Conservation (phyloP, 1,140 invertebrate species). For the Bombus sibiricus region DNA sequence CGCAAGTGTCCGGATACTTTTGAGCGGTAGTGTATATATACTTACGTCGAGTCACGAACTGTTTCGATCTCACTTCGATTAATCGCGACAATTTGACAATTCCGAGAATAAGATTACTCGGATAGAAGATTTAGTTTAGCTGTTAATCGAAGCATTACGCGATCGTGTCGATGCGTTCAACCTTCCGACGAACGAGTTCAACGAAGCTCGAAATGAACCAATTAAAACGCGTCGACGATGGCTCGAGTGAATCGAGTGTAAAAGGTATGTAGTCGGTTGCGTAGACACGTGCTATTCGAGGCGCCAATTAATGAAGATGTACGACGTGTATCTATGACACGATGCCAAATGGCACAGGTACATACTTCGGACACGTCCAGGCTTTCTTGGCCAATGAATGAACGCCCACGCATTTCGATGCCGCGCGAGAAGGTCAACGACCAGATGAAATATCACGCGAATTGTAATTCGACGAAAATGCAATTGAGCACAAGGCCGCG, state of each 20-base stretch:
- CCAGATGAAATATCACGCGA: constrained; percentile 57
- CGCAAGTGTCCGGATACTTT: too few relatives aligned
- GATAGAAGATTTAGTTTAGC: background rate
- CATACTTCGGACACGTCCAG: constrained; percentile 26
- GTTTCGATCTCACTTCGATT: background rate
- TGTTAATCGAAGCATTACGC: background rate
- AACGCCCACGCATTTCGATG: constrained; percentile 61
- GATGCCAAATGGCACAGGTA: constrained; percentile 37
- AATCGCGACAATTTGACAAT: background rate
- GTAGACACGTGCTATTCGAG: constrained; percentile 28
- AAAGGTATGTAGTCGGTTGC: constrained; percentile 14
- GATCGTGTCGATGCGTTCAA: background rate
- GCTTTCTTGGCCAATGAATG: constrained; percentile 60
- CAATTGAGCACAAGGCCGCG: constrained; percentile 68
- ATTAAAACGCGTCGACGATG: constrained; percentile 2
- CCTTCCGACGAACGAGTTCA: background rate
- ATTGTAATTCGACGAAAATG: constrained; percentile 59
- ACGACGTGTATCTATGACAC: constrained; percentile 13
- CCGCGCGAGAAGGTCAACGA: constrained; percentile 56
- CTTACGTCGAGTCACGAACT: background rate
- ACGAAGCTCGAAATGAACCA: constrained; percentile 6
- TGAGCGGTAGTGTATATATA: too few relatives aligned
- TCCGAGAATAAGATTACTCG: background rate
- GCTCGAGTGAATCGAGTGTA: background rate
- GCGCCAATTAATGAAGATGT: constrained; percentile 40